phyloP scores from a whole-genome alignment of 2,888 invertebrate genomes.

The Andrena trimmerana region DNA sequence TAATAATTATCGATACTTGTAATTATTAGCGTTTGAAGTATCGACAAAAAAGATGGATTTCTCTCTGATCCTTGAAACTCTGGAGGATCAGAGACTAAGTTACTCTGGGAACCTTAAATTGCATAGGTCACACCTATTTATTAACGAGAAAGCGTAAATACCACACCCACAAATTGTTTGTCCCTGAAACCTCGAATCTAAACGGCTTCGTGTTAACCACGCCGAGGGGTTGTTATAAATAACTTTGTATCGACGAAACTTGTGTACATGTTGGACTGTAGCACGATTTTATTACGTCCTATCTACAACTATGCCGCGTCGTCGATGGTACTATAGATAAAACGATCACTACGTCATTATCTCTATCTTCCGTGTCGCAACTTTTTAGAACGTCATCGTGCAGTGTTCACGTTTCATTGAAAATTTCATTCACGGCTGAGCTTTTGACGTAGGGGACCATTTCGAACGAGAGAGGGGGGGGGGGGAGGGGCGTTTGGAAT shows the following conservation, averaged over 20 bases:
- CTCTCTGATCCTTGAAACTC: too few relatives aligned
- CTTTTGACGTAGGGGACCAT: not conserved
- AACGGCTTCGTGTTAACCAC: too few relatives aligned
- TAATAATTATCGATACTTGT: too few relatives aligned
- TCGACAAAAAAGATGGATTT: too few relatives aligned
- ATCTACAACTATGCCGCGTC: not conserved
- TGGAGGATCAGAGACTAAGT: too few relatives aligned
- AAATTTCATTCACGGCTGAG: conserved; percentile 22
- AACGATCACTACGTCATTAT: conserved; percentile 4
- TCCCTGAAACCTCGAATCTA: too few relatives aligned
- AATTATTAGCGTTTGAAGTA: too few relatives aligned
- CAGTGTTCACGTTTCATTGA: conserved; percentile 39
- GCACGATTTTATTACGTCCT: not conserved
- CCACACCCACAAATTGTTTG: too few relatives aligned
- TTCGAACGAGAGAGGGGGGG: not conserved
- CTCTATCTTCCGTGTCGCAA: not conserved
- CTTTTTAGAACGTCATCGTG: not conserved
- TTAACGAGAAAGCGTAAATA: too few relatives aligned
- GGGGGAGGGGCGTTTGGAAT: conserved; percentile 1
- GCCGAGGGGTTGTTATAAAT: not conserved
- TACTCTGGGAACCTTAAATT: too few relatives aligned
- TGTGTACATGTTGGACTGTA: not conserved
- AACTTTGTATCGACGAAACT: not conserved
- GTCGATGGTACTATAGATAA: conserved; percentile 3
- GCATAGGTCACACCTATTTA: too few relatives aligned